Evolutionary conservation across 35 echinoderm and acorn worm species (phyloP).

Genomic region (Apostichopus japonicus): DNA sequence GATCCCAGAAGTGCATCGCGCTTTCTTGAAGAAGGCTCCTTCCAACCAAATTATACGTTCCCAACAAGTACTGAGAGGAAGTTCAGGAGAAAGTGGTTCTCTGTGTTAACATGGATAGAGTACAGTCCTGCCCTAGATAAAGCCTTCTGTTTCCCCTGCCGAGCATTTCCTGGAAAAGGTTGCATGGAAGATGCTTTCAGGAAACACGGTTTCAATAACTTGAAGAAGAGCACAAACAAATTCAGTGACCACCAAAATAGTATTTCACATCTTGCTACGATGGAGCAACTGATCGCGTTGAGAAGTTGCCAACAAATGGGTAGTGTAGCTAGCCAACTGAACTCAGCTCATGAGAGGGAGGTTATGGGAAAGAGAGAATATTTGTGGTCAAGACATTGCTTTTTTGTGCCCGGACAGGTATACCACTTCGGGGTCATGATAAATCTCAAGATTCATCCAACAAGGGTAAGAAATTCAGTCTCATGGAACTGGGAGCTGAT

Average conservation of each 20-base stretch:
- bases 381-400: conserved; percentile 30
- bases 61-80: neutral
- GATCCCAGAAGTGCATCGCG: neutral
- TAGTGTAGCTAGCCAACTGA: conserved; percentile 38
- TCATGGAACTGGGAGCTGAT: conserved; percentile 29
- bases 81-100: conserved; percentile 16
- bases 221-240: neutral
- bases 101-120: neutral
- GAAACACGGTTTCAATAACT: conserved; percentile 3
- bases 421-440: no score
- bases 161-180: conserved; percentile 10
- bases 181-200: conserved; percentile 17
- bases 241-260: conserved; percentile 5
- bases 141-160: conserved; percentile 20
- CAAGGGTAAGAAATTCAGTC: conserved; percentile 30
- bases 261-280: neutral
- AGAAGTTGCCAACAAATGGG: neutral
- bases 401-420: no score
- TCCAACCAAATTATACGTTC: conserved; percentile 23
- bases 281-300: neutral
- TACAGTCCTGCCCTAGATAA: conserved; percentile 10
- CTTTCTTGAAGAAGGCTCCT: neutral
- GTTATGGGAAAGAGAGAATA: conserved; percentile 35
- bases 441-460: no score
- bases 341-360: conserved; percentile 46